Conservation (phyloP, 2,797 vertebrate species). For the Halcyon chelicuti region DNA sequence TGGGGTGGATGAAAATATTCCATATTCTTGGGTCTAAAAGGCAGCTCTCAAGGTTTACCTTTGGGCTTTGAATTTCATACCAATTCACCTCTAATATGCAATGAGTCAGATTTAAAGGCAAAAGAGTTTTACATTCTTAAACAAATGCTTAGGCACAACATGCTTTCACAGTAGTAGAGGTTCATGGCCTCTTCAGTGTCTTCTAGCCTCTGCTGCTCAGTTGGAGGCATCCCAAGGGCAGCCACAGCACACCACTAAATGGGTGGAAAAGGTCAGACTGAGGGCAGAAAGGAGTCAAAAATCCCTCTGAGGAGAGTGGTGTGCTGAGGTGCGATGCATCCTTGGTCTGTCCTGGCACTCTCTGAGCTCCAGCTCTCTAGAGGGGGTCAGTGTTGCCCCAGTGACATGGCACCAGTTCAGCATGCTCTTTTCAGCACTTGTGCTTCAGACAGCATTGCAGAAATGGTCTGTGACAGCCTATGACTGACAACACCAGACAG, state of each 20-base stretch:
- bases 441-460: not conserved
- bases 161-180: not conserved
- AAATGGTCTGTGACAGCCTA: not conserved
- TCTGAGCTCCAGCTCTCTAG: not conserved
- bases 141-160: not conserved
- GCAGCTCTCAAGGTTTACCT: not conserved
- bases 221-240: not conserved
- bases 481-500: fast-evolving
- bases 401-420: not conserved
- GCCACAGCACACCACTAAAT: fast-evolving
- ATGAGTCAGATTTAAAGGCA: not conserved
- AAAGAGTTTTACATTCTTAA: not conserved
- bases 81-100: not conserved
- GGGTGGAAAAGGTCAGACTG: not conserved
- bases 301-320: not conserved
- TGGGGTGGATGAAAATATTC: not conserved
- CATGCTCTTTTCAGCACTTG: not conserved
- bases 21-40: not conserved
- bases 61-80: not conserved
- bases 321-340: not conserved
- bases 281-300: not conserved
- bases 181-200: not conserved
- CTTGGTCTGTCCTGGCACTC: not conserved
- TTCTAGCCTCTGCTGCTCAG: not conserved
- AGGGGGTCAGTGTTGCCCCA: fast-evolving